phyloP scores from a whole-genome alignment of 1,140 invertebrate genomes.

The Thereuonema tuberculata region DNA sequence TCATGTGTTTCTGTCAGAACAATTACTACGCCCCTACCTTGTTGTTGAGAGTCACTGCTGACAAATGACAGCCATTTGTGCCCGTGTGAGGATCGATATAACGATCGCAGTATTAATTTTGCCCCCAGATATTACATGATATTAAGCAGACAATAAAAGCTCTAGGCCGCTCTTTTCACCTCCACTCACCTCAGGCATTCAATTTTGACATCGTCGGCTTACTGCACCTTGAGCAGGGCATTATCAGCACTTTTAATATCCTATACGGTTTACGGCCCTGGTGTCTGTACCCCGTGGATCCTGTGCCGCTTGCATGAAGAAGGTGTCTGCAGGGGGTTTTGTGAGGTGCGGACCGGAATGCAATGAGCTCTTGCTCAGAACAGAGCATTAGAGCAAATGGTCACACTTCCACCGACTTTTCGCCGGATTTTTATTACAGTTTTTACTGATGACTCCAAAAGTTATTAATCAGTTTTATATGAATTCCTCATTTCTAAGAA shows the following conservation, averaged over 20 bases:
- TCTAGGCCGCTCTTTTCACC: background rate
- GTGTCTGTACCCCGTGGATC: no score
- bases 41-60: background rate
- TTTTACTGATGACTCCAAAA: no score
- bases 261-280: background rate
- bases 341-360: no score
- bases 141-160: slow-evolving; percentile 6
- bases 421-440: no score
- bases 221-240: slow-evolving; percentile 3
- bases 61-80: slow-evolving; percentile 4
- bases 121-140: slow-evolving; percentile 5
- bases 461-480: no score
- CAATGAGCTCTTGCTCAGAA: no score
- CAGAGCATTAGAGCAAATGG: no score
- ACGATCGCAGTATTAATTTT: slow-evolving; percentile 5
- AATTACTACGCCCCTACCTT: background rate
- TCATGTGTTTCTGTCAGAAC: slow-evolving; percentile 5
- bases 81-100: background rate
- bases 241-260: slow-evolving; percentile 1
- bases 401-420: no score
- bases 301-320: no score
- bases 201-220: slow-evolving; percentile 1
- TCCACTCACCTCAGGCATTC: slow-evolving; percentile 1
- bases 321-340: no score
- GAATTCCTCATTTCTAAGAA: no score